Percentiles rank a stretch among this genome's conserved stretches.
phyloP scores from a whole-genome alignment of 2,888 invertebrate species.

The Lysandra coridon region DNA sequence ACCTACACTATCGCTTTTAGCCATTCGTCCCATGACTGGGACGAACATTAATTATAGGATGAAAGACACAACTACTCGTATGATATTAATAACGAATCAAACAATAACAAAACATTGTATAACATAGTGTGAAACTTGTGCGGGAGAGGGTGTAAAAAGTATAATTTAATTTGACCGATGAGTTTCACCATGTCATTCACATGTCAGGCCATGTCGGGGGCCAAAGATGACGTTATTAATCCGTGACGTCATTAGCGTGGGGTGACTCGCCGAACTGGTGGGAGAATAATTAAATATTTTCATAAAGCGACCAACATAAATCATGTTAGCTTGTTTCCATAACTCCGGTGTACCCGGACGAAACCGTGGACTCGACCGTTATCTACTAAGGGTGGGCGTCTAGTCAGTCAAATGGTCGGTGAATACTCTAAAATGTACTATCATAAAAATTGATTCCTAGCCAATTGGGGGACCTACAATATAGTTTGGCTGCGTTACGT shows the following conservation, averaged over 20 bases:
- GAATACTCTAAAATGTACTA: neutral
- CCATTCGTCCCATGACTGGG: too few species aligned
- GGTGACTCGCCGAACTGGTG: constrained; percentile 60
- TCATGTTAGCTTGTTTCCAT: constrained; percentile 55
- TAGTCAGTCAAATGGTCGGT: too few species aligned
- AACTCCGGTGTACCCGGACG: constrained; percentile 34
- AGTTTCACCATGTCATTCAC: constrained; percentile 21
- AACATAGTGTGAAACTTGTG: neutral
- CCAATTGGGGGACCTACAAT: too few species aligned
- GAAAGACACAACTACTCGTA: too few species aligned
- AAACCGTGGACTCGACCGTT: neutral
- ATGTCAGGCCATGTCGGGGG: neutral
- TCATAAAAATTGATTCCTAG: too few species aligned
- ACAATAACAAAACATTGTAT: too few species aligned
- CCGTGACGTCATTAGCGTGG: constrained; percentile 36
- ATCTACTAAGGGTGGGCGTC: too few species aligned
- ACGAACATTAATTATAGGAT: too few species aligned
- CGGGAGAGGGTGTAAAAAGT: neutral
- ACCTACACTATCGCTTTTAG: too few species aligned
- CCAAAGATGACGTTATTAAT: constrained; percentile 31
- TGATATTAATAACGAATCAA: too few species aligned
- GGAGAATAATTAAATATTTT: constrained; percentile 75
- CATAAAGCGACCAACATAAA: constrained; percentile 73
- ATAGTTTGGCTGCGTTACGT: too few species aligned
- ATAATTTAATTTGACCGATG: neutral